Base-by-base conservation (phyloP, 2,113 vertebrate species). In the Phasianus colchicus region DNA sequence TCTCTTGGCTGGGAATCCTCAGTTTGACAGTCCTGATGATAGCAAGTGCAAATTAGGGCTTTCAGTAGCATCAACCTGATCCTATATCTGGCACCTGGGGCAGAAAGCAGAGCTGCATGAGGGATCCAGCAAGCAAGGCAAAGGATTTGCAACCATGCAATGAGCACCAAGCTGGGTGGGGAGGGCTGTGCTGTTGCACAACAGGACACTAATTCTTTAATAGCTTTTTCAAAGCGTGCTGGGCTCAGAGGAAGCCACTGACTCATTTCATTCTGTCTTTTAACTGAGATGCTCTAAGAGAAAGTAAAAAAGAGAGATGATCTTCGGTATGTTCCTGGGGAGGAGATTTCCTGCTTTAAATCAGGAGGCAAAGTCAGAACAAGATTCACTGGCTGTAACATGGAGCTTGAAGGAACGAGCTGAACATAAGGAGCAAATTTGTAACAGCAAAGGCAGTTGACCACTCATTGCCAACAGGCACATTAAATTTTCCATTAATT, bases 381-480 rank as follows among this genome's bases (percentile, higher is more conserved):
- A 29, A 71, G 45, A 36, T 32, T 52, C 1, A 3, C 27, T 29
- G 29, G n/a, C 42, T 71, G 20, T n/a, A 50, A 66, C 0, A 0
- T 50, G 40, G 36, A 84, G 24, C 50, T 71, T 40, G 57, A 66
- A 65, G 60, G 40, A 75, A 66, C 13, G 60, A 70, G 63, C 5
- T 61, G 73, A 74, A 55, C 27, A 57, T 0, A 3, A 70, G 20
- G 55, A 61, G 20, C 5, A 45, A 34, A 75, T 66, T 32, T 55
- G 7, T 71, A 55, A 15, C 36, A 17, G 20, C 7, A 43, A 2
- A 6, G 9, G 29, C 16, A 57, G 21, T 0, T 63, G 63, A 36
- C 20, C 13, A 20, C 3, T 43, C 30, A 32, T 29, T 70, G 34
- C 64, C 50, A 72, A 45, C 0, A 0, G 69, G 17, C 2, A 1